Evolutionary conservation across 2,797 vertebrate species (phyloP).

Genomic region (Gymnothorax reevesii): DNA sequence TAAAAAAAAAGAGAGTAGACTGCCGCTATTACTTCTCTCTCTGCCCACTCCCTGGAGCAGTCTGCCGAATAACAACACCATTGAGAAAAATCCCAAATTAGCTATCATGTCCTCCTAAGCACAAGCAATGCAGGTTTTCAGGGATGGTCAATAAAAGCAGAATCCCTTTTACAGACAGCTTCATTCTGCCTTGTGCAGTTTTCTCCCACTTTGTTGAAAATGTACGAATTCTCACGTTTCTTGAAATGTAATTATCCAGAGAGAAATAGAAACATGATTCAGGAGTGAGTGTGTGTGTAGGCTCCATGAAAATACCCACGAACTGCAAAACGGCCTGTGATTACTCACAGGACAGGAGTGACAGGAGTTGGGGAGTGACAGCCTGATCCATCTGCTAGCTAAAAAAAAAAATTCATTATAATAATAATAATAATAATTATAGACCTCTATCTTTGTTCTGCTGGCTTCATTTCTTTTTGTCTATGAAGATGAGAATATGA

Average conservation of each 20-base stretch:
- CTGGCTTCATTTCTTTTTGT: neutral
- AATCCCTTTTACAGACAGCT: neutral
- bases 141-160: neutral
- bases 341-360: neutral
- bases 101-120: neutral
- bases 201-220: neutral
- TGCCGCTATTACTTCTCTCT: neutral
- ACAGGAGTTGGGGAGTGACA: neutral
- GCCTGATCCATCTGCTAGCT: neutral
- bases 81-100: constrained; percentile 10
- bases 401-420: too few relatives aligned
- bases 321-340: neutral
- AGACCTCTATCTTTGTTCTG: neutral
- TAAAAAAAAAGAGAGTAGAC: neutral
- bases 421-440: too few relatives aligned
- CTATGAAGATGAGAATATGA: neutral
- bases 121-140: neutral
- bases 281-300: neutral
- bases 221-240: neutral
- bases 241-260: neutral
- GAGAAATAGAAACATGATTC: neutral
- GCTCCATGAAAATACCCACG: neutral
- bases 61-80: constrained; percentile 5
- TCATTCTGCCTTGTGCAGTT: neutral
- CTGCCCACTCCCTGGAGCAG: neutral